Evolutionary conservation across 2,888 invertebrate genomes (phyloP).

Genomic region (Stenichneumon culpator): DNA sequence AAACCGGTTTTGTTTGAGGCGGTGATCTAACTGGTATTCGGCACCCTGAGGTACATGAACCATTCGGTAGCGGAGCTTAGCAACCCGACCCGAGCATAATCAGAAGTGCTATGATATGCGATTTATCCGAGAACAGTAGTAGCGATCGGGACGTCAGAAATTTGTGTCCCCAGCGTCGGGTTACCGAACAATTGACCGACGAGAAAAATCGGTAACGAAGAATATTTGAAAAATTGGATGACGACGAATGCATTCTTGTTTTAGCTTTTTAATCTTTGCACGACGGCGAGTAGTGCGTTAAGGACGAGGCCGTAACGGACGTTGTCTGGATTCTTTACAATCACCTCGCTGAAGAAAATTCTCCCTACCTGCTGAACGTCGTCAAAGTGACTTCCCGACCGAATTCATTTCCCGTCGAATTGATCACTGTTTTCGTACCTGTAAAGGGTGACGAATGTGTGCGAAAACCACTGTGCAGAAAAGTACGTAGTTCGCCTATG

Average conservation of each 20-base stretch:
- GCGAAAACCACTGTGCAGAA: no score
- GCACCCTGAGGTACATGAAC: constrained; percentile 87
- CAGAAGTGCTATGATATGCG: no score
- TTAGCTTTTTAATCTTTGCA: constrained; percentile 78
- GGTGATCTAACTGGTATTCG: constrained; percentile 89
- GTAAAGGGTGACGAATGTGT: no score
- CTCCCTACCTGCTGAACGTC: constrained; percentile 53
- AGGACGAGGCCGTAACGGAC: constrained; percentile 81
- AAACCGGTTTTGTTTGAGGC: constrained; percentile 86
- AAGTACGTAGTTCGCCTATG: no score
- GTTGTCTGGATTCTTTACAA: constrained; percentile 84
- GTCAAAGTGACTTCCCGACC: constrained; percentile 73
- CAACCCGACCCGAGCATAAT: constrained; percentile 73
- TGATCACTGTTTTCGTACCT: no score
- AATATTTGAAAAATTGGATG: constrained; percentile 52
- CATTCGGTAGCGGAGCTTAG: constrained; percentile 86
- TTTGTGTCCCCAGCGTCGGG: constrained; percentile 85
- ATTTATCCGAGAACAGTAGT: no score
- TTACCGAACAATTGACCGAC: constrained; percentile 85
- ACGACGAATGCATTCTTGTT: constrained; percentile 75
- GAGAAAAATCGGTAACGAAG: constrained; percentile 71
- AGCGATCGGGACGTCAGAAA: constrained; percentile 83
- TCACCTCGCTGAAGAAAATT: constrained; percentile 45
- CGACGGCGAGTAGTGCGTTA: constrained; percentile 83
- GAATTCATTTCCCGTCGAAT: no score